Conservation (phyloP, 2,113 vertebrate genomes). For the Poeciliopsis prolifica region DNA sequence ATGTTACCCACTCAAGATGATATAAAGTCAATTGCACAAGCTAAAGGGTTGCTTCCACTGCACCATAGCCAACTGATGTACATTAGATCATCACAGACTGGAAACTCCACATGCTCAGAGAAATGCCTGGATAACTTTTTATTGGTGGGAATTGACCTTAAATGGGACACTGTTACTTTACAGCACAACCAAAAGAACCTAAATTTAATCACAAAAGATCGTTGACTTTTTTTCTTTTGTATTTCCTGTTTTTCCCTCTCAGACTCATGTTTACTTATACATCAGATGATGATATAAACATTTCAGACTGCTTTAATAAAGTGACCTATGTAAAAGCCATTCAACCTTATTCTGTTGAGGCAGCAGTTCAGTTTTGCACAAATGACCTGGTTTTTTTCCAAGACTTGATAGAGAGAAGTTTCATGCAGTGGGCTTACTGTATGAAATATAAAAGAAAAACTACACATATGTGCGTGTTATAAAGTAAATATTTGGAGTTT, state of each 20-base stretch:
- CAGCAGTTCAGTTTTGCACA: no score
- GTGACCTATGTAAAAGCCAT: no score
- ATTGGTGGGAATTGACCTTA: not conserved
- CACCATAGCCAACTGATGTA: constrained; percentile 17
- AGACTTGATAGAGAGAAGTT: no score
- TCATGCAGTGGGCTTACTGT: no score
- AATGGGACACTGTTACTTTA: not conserved
- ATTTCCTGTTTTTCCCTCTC: no score
- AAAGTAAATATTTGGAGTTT: not conserved
- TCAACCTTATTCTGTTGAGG: no score
- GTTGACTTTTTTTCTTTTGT: no score
- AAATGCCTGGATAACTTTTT: not conserved
- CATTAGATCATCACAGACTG: constrained; percentile 36
- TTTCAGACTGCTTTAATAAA: no score
- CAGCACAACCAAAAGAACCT: not conserved
- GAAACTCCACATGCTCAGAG: constrained; percentile 36
- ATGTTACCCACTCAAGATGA: constrained; percentile 5
- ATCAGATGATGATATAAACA: no score
- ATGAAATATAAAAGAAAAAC: no score
- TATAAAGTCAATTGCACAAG: constrained; percentile 10
- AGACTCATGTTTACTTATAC: no score
- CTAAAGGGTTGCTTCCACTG: constrained; percentile 13
- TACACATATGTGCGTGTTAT: not conserved
- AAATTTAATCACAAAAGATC: not conserved
- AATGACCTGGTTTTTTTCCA: no score